These are phyloP conservation scores for Papilio xuthus DNA, from an alignment of 1,140 invertebrate genomes.

Conservation along the genomic window DNA sequence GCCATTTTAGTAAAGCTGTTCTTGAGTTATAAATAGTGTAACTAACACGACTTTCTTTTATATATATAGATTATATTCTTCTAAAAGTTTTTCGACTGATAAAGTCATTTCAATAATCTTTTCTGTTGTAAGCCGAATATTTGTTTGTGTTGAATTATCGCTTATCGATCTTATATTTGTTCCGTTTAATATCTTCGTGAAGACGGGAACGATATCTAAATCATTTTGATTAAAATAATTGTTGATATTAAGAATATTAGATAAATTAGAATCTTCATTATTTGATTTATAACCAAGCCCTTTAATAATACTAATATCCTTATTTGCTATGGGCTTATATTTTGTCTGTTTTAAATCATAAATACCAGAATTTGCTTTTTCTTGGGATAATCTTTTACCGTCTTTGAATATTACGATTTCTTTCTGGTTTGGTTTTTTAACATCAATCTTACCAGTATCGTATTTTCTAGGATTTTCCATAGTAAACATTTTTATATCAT, in stretches of 20 bases:
- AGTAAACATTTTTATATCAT: slow-evolving; percentile 14
- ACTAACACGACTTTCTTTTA: no score
- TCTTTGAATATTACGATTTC: neutral
- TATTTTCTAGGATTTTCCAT: neutral
- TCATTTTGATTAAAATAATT: neutral
- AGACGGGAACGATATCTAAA: neutral
- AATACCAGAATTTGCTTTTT: neutral
- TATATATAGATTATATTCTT: neutral
- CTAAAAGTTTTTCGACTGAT: neutral
- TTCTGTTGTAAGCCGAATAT: neutral
- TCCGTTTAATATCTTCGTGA: neutral
- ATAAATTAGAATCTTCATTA: neutral
- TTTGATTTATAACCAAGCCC: neutral
- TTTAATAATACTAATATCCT: neutral
- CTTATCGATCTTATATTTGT: neutral
- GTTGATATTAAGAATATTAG: neutral
- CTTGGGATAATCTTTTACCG: neutral
- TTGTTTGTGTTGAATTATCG: neutral
- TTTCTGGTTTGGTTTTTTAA: neutral
- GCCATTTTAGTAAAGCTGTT: no score
- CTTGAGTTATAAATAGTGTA: no score
- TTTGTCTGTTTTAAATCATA: neutral
- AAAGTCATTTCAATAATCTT: slow-evolving; percentile 10
- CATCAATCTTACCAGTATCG: neutral
- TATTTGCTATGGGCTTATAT: neutral